phyloP scores from a whole-genome alignment of 2,888 invertebrate species.

The Harmothoe impar region DNA sequence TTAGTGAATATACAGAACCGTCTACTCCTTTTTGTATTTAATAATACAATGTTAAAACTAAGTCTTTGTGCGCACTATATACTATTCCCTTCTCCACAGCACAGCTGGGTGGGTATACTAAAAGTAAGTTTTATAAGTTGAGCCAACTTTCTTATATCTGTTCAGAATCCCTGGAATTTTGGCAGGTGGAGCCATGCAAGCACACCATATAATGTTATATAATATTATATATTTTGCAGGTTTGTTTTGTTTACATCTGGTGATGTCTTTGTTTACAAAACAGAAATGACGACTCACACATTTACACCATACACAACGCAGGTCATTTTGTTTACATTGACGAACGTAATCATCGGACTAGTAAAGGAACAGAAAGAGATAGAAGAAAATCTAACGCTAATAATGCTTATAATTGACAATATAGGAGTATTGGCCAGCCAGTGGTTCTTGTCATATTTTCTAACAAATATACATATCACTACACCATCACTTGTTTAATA shows the following conservation, averaged over 20 bases:
- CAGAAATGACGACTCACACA: not conserved
- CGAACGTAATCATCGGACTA: slow-evolving; percentile 18
- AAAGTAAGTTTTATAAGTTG: not conserved
- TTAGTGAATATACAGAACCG: not conserved
- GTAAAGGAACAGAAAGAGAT: not conserved
- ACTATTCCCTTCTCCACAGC: slow-evolving; percentile 26
- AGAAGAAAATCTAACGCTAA: not conserved
- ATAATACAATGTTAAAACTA: slow-evolving; percentile 16
- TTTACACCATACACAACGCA: not conserved
- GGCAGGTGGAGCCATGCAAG: not conserved
- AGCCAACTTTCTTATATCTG: not conserved
- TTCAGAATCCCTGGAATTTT: slow-evolving; percentile 22
- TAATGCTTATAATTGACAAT: slow-evolving; percentile 17
- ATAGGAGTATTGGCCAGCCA: slow-evolving; percentile 57
- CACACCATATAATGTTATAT: not conserved
- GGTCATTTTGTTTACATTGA: slow-evolving; percentile 24
- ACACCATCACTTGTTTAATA: slow-evolving; percentile 54
- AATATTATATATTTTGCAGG: slow-evolving; percentile 1
- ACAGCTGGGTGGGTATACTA: slow-evolving; percentile 50
- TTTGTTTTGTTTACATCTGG: not conserved
- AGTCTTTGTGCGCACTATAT: slow-evolving; percentile 21
- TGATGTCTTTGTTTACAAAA: not conserved
- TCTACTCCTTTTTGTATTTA: not conserved
- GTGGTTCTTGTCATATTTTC: not conserved
- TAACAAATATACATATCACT: slow-evolving; percentile 60